Conservation (phyloP, 2,797 vertebrate genomes). For the Enteromius mattozi region DNA sequence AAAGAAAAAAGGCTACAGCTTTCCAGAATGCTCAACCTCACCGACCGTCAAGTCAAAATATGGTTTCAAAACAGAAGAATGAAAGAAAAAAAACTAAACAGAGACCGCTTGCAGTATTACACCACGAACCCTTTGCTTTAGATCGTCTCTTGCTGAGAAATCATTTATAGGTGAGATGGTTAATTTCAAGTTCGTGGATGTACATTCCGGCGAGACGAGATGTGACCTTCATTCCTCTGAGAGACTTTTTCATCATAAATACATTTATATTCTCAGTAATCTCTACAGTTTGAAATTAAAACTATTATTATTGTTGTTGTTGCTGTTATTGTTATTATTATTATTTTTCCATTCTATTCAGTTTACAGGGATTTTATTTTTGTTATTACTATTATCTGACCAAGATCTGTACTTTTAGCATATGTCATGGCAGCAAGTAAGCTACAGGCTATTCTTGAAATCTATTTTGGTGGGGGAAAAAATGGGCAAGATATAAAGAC, state of each 20-base stretch:
- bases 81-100: conserved; percentile 99
- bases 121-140: conserved; percentile 94
- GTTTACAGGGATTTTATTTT: conserved; percentile 55
- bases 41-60: conserved; percentile 98
- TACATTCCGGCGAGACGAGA: conserved; percentile 53
- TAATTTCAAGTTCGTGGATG: conserved; percentile 83
- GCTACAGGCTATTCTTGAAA: conserved; percentile 12
- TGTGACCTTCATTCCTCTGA: conserved; percentile 60
- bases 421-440: conserved; percentile 49
- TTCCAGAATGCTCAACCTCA: conserved; percentile 97
- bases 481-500: neutral
- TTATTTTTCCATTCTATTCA: conserved; percentile 50
- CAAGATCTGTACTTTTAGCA: conserved; percentile 47
- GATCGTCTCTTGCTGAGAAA: conserved; percentile 62
- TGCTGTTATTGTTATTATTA: conserved; percentile 57
- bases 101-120: conserved; percentile 99
- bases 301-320: conserved; percentile 42
- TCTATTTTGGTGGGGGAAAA: neutral
- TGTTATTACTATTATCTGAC: conserved; percentile 44
- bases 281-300: conserved; percentile 45
- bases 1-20: conserved; percentile 98
- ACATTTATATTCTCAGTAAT: conserved; percentile 59
- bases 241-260: conserved; percentile 55
- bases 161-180: conserved; percentile 63
- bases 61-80: conserved; percentile 99